Percentiles rank a stretch among this genome's conserved stretches.
Evolutionary conservation across 2,113 vertebrate genomes (phyloP).

Genomic region (Vulpes ferrilata): DNA sequence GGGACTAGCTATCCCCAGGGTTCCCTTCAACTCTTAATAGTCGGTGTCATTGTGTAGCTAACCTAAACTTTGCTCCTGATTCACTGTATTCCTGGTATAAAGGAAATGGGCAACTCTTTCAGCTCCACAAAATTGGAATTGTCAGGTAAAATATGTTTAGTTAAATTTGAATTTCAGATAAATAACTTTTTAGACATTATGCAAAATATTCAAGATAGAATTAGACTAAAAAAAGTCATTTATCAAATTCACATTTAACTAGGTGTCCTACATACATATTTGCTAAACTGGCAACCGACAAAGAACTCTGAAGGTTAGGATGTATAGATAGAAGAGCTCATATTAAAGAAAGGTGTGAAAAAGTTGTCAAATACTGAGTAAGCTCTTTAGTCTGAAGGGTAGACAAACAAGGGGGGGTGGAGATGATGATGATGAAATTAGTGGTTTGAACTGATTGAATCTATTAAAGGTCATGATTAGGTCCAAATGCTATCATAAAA

Average conservation of each 20-base stretch:
- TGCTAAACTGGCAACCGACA: neutral
- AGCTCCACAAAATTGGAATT: neutral
- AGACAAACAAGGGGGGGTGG: neutral
- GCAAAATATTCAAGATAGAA: neutral
- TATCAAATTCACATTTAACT: neutral
- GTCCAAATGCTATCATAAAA: neutral
- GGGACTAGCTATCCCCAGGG: neutral
- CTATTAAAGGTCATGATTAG: neutral
- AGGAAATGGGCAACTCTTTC: neutral
- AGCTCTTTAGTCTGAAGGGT: neutral
- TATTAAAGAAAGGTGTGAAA: neutral
- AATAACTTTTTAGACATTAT: neutral
- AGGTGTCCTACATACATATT: neutral
- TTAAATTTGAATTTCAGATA: conserved; percentile 20
- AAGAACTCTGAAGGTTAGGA: neutral
- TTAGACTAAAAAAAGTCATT: neutral
- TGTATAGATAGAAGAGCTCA: neutral
- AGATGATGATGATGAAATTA: neutral
- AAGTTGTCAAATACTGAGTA: neutral
- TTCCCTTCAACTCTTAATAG: neutral
- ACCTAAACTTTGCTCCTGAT: neutral
- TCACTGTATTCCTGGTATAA: neutral
- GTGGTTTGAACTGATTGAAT: neutral
- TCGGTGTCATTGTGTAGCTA: neutral
- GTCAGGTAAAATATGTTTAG: neutral